These are phyloP conservation scores for Bubalus kerabau DNA, from an alignment of 2,113 vertebrate genomes.

Conservation along the genomic window DNA sequence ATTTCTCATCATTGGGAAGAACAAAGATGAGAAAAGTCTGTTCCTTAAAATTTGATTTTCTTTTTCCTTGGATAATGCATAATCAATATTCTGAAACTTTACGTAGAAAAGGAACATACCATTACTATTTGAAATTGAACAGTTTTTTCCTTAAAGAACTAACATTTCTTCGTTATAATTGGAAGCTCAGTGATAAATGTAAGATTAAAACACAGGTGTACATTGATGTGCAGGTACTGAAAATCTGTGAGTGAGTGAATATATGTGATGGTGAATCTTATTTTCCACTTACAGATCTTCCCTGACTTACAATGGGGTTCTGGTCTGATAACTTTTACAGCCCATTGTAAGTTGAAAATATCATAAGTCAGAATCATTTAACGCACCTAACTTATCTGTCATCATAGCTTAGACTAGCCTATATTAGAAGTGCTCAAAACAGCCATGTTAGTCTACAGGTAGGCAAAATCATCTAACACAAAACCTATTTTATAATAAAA, in stretches of 20 bases:
- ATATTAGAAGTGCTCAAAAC: background rate
- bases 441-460: background rate
- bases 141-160: background rate
- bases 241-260: background rate
- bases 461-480: background rate
- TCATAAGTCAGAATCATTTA: background rate
- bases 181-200: background rate
- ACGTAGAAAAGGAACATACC: background rate
- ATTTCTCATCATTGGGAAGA: background rate
- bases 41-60: conserved; percentile 6
- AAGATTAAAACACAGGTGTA: background rate
- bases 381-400: background rate
- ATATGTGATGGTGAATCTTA: background rate
- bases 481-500: background rate
- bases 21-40: background rate
- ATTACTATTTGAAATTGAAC: conserved; percentile 16
- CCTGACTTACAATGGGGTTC: background rate
- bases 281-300: background rate
- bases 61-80: background rate
- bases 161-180: background rate
- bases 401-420: background rate
- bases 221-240: background rate
- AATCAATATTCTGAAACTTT: background rate
- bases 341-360: background rate
- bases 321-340: background rate